Percentiles rank a stretch among this genome's conserved stretches.
Evolutionary conservation across 2,797 vertebrate genomes (phyloP).

Genomic region (Clarias fuscus): DNA sequence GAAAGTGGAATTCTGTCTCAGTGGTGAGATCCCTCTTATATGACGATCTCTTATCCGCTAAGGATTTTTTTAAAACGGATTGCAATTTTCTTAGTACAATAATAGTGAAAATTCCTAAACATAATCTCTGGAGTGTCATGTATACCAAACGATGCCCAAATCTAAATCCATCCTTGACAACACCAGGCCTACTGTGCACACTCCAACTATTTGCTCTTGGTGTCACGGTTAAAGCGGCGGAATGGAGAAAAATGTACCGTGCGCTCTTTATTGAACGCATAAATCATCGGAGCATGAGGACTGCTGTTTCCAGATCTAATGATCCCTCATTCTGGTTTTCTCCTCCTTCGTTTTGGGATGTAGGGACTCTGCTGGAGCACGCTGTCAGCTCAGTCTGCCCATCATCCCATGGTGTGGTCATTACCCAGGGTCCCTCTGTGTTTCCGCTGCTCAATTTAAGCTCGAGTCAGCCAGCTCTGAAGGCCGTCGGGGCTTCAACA

Average conservation of each 20-base stretch:
- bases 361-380: slow-evolving; percentile 22
- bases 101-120: background rate
- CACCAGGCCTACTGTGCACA: slow-evolving; percentile 14
- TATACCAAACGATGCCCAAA: background rate
- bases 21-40: background rate
- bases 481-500: slow-evolving; percentile 24
- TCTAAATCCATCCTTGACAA: slow-evolving; percentile 13
- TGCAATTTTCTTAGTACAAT: background rate
- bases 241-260: slow-evolving; percentile 62
- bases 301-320: slow-evolving; percentile 55
- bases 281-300: slow-evolving; percentile 59
- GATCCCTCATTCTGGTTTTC: slow-evolving; percentile 47
- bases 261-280: slow-evolving; percentile 62
- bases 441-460: slow-evolving; percentile 30
- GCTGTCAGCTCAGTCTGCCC: slow-evolving; percentile 40
- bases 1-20: background rate
- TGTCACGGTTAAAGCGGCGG: slow-evolving; percentile 52
- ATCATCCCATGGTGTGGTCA: slow-evolving; percentile 38
- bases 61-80: background rate
- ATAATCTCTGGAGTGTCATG: background rate
- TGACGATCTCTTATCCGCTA: background rate
- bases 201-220: background rate
- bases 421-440: slow-evolving; percentile 50
- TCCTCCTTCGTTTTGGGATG: slow-evolving; percentile 39
- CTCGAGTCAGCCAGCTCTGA: slow-evolving; percentile 13